Percentiles rank a stretch among this genome's conserved stretches.
Evolutionary conservation across 35 echinoderm and acorn worm species (phyloP).

Genomic region (Heliocidaris tuberculata): DNA sequence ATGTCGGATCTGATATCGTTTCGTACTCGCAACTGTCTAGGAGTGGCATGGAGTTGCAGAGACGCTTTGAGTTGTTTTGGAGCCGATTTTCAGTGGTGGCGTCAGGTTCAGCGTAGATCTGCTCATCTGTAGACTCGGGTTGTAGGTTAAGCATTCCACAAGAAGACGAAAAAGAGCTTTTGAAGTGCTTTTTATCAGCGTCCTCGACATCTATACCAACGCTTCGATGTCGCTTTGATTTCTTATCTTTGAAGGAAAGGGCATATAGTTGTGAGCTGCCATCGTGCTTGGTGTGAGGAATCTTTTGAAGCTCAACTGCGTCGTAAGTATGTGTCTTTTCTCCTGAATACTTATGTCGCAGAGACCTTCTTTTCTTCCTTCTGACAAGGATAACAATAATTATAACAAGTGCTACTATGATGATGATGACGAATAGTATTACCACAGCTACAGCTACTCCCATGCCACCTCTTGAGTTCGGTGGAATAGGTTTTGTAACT

Average conservation of each 20-base stretch:
- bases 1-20: neutral
- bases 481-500: too few relatives aligned
- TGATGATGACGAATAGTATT: neutral
- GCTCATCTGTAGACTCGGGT: neutral
- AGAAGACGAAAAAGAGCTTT: neutral
- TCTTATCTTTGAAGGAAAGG: constrained; percentile 7
- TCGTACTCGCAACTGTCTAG: constrained; percentile 11
- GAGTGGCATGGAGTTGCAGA: constrained; percentile 7
- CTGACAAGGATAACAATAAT: neutral
- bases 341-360: too few relatives aligned
- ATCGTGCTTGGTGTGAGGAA: neutral
- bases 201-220: neutral
- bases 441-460: neutral
- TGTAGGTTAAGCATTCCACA: neutral
- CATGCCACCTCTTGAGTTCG: too few relatives aligned
- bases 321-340: neutral
- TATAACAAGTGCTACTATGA: neutral
- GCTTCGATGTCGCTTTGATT: constrained; percentile 8
- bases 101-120: constrained; percentile 18
- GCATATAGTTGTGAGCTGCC: constrained; percentile 10
- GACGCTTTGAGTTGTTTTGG: neutral
- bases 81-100: neutral
- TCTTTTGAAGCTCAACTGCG: neutral
- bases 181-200: neutral
- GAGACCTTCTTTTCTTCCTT: neutral